A percentile compares a stretch with the other conserved stretches of the same genome.
Evolutionary conservation across 1,140 invertebrate genomes (phyloP).

Genomic region (Leptonema lineaticorne): DNA sequence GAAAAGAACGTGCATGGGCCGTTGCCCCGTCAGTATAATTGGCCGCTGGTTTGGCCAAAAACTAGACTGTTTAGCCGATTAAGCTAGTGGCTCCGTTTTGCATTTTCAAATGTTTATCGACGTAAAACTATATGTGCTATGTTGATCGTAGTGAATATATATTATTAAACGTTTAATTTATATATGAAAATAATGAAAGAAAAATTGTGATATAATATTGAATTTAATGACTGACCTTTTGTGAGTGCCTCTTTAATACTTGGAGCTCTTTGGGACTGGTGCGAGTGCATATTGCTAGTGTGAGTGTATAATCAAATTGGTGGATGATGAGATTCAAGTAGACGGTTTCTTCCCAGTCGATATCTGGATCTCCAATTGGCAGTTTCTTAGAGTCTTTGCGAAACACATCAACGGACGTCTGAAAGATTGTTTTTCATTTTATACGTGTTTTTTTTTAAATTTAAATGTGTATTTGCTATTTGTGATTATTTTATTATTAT

Average conservation of each 20-base stretch:
- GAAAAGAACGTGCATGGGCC: constrained; percentile 79
- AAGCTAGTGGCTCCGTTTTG: constrained; percentile 50
- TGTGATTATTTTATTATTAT: neutral
- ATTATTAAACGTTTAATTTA: neutral
- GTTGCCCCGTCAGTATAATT: constrained; percentile 80
- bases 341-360: constrained; percentile 99
- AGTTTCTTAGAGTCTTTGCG: constrained; percentile 95
- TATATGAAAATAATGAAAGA: neutral
- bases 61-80: constrained; percentile 54
- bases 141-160: constrained; percentile 5
- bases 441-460: neutral
- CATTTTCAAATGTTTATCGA: neutral
- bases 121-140: constrained; percentile 4
- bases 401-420: constrained; percentile 94
- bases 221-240: constrained; percentile 60
- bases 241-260: constrained; percentile 88
- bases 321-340: constrained; percentile 98
- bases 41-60: constrained; percentile 81
- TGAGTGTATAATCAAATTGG: constrained; percentile 97
- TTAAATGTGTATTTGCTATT: constrained; percentile 10
- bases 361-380: constrained; percentile 90
- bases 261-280: constrained; percentile 97
- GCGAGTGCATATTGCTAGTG: constrained; percentile 94
- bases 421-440: constrained; percentile 41
- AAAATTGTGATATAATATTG: constrained; percentile 13